Percentiles rank a stretch among this genome's conserved stretches.
phyloP scores from a whole-genome alignment of 2,888 invertebrate species.

The Biston stratarius region DNA sequence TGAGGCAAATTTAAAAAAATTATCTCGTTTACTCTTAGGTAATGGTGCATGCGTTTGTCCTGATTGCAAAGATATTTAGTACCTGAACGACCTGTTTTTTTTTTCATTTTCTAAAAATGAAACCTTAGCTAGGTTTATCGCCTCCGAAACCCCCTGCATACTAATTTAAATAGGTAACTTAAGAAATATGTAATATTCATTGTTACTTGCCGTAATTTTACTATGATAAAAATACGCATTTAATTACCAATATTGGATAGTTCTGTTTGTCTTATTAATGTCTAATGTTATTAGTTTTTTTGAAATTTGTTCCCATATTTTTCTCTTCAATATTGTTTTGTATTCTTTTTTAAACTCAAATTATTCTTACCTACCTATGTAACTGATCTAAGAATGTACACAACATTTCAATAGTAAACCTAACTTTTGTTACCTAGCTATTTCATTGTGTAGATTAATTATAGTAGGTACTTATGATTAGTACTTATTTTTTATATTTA shows the following conservation, averaged over 20 bases:
- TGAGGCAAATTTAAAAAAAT: no score
- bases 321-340: neutral
- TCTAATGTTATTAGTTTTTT: neutral
- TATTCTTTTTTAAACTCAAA: neutral
- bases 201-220: constrained; percentile 43
- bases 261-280: neutral
- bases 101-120: no score
- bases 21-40: no score
- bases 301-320: no score
- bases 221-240: constrained; percentile 31
- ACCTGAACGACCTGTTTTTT: no score
- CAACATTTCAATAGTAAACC: neutral
- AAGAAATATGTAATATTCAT: constrained; percentile 28
- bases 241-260: constrained; percentile 1
- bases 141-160: no score
- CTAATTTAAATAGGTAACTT: constrained; percentile 12
- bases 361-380: neutral
- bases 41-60: no score
- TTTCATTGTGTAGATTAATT: neutral
- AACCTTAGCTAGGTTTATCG: no score
- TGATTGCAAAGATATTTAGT: no score
- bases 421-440: neutral
- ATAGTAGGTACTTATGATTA: constrained; percentile 3
- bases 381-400: neutral
- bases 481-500: neutral